Percentiles rank a stretch among this genome's conserved stretches.
Conservation (phyloP, 2,113 vertebrate genomes). For the Daphoenositta chrysoptera region DNA sequence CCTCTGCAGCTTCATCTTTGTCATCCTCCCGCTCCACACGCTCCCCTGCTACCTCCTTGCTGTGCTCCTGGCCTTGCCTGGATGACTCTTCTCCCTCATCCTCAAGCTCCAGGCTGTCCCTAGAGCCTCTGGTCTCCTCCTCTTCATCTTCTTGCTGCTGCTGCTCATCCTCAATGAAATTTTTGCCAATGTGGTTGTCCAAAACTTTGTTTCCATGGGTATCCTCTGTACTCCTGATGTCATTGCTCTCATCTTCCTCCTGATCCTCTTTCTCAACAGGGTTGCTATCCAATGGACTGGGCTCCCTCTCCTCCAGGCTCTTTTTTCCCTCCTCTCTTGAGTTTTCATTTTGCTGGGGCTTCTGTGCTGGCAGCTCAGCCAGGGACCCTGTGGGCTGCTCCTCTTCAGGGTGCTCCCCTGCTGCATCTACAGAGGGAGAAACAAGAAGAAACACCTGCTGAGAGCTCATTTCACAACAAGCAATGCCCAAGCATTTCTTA, state of each 20-base stretch:
- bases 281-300: not conserved
- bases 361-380: constrained; percentile 49
- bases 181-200: constrained; percentile 49
- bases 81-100: constrained; percentile 2
- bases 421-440: constrained; percentile 68
- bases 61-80: constrained; percentile 1
- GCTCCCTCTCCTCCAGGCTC: not conserved
- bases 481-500: not conserved
- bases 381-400: constrained; percentile 55
- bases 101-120: not conserved
- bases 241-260: constrained; percentile 46
- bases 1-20: not conserved
- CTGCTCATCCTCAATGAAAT: constrained; percentile 40
- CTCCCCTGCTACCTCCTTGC: not conserved
- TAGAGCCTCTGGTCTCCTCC: not conserved
- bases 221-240: not conserved
- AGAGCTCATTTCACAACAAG: not conserved
- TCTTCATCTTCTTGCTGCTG: constrained; percentile 21
- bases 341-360: constrained; percentile 18
- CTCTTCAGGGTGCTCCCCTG: not conserved
- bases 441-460: not conserved
- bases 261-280: not conserved
- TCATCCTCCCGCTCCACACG: constrained; percentile 41
- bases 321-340: constrained; percentile 56
- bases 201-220: not conserved